Conservation (phyloP, 2,113 vertebrate genomes). For the Plectropomus leopardus region DNA sequence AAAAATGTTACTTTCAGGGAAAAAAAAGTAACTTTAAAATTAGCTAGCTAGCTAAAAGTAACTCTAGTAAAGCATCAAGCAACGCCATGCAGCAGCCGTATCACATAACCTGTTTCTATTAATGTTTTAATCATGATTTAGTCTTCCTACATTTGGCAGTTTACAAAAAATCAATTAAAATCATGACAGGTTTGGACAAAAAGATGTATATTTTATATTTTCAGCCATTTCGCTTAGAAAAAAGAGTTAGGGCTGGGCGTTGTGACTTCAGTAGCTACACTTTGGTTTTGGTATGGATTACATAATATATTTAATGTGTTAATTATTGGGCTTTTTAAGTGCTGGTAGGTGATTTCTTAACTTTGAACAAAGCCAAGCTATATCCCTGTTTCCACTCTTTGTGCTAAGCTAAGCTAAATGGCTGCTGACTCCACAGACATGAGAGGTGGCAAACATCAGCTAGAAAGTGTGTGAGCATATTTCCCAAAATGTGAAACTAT, state of each 20-base stretch:
- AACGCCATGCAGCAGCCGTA: too few species aligned
- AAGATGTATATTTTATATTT: neutral
- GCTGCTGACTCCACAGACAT: neutral
- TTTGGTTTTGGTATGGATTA: neutral
- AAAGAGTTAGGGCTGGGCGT: neutral
- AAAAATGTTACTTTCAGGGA: too few species aligned
- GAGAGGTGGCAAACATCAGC: neutral
- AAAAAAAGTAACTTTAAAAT: too few species aligned
- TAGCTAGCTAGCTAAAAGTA: too few species aligned
- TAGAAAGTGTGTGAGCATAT: neutral
- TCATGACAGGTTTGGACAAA: neutral
- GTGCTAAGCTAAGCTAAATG: conserved; percentile 21
- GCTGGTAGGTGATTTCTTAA: neutral
- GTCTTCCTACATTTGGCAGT: neutral
- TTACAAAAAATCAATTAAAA: neutral
- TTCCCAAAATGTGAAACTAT: conserved; percentile 23
- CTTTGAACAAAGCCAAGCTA: neutral
- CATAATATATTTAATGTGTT: neutral
- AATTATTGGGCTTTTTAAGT: neutral
- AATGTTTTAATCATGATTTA: neutral
- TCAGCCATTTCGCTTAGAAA: neutral
- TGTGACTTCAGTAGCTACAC: neutral
- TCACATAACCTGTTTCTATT: too few species aligned
- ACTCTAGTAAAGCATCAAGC: too few species aligned
- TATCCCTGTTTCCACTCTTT: neutral